Base-by-base conservation (phyloP, 2,888 invertebrate genomes). In the Drosophila kuntzei region DNA sequence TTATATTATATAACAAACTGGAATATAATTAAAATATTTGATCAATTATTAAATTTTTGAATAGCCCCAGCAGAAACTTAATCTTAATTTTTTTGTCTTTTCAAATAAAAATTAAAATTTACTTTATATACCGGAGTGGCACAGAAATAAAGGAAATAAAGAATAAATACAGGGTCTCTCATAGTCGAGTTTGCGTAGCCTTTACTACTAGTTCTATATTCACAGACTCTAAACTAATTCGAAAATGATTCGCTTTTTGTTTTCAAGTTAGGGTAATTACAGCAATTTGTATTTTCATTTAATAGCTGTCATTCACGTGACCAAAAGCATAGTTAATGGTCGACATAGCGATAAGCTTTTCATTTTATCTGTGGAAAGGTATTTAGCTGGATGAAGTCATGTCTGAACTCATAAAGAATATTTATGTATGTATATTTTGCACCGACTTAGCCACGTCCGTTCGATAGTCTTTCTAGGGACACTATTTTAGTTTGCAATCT, bases 261-360 rank as follows among this genome's bases (percentile, higher is more conserved):
- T 66, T 86, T 75, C 68, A 69, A 78, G 80, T 84, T 69, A 62
- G 44, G 32, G 59, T 62, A 80, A 86, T 81, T 86, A 67, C 71
- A 20, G 63, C 36, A 71, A 74, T 69, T 86, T 80, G 83, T 81
- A 55, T 59, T 65, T 69, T 62, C 59, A 83, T 83, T 86, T 69
- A 79, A 76, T 72, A 61, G 50, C 27, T 8, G 49, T 50, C 11
- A 39, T 49, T 69, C 41, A 51, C 39, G 50, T 51, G 27, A 25
- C 11, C 16, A 14, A 22, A n/a, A 22, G 4, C 5, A 16, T 9
- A 36, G 14, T 16, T 36, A 14, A 12, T 12, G 3, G 9, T 32
- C 18, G 29, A 51, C 50, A 39, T 5, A 50, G 22, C 14, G 29
- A 50, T 46, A 44, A 9, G 5, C 46, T 27, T 6, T 12, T 32